These are phyloP conservation scores for Sturnira hondurensis DNA, from an alignment of 2,113 vertebrate genomes.

Conservation along the genomic window DNA sequence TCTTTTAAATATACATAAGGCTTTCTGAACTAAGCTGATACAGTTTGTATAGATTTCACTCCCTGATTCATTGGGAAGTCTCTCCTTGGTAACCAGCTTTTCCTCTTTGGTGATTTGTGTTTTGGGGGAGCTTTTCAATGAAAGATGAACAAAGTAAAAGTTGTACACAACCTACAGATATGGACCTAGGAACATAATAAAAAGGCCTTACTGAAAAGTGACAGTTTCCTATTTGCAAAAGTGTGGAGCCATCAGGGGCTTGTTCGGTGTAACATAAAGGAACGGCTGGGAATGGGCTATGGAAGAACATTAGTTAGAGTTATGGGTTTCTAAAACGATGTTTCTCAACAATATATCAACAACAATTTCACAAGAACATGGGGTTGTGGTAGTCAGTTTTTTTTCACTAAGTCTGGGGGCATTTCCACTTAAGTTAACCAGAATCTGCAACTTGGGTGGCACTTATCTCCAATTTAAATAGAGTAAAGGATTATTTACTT, in stretches of 20 bases:
- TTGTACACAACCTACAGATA: not conserved
- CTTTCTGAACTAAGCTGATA: constrained; percentile 75
- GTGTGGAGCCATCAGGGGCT: not conserved
- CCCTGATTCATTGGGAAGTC: constrained; percentile 77
- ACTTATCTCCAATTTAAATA: constrained; percentile 24
- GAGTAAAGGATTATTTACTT: constrained; percentile 15
- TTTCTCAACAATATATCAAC: not conserved
- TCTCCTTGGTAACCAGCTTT: constrained; percentile 80
- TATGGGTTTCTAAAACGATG: not conserved
- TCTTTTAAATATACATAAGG: constrained; percentile 65
- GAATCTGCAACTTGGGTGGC: not conserved
- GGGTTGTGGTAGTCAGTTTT: not conserved
- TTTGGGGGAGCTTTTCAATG: constrained; percentile 76
- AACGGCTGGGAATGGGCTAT: not conserved
- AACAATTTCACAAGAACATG: constrained; percentile 4
- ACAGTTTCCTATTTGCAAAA: not conserved
- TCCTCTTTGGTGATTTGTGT: constrained; percentile 76
- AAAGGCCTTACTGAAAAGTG: not conserved
- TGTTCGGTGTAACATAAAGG: not conserved
- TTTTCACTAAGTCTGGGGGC: not conserved
- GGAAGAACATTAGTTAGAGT: not conserved
- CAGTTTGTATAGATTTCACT: constrained; percentile 66
- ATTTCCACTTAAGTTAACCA: constrained; percentile 46
- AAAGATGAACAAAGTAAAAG: constrained; percentile 68
- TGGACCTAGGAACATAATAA: not conserved